These are phyloP conservation scores for Anoplius nigerrimus DNA, from an alignment of 2,888 invertebrate genomes.

Conservation along the genomic window DNA sequence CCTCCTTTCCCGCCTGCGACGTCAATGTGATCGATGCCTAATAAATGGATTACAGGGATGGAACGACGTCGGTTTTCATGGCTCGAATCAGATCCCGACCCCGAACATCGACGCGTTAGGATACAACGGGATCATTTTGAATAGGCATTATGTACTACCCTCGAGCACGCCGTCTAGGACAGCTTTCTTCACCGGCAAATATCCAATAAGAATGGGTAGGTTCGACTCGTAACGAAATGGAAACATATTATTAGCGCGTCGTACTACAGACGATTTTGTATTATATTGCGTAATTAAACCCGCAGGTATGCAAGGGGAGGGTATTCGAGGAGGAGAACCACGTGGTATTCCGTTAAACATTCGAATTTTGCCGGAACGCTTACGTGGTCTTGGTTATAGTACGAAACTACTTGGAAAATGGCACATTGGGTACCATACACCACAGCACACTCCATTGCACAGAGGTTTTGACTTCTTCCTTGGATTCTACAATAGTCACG, in stretches of 20 bases:
- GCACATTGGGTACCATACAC: constrained; percentile 78
- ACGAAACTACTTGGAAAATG: constrained; percentile 79
- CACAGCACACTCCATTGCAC: constrained; percentile 82
- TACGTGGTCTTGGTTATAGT: constrained; percentile 77
- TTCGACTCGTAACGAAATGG: background rate
- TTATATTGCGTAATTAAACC: background rate
- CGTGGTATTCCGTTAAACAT: constrained; percentile 77
- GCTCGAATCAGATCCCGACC: constrained; percentile 90
- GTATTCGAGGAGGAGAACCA: constrained; percentile 76
- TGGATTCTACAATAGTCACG: constrained; percentile 90
- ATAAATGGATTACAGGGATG: constrained; percentile 86
- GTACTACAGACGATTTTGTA: background rate
- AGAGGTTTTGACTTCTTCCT: constrained; percentile 89
- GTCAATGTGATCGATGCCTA: too few relatives aligned
- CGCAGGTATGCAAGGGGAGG: constrained; percentile 77
- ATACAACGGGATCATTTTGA: constrained; percentile 88
- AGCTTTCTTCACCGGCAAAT: constrained; percentile 89
- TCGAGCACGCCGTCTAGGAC: constrained; percentile 91
- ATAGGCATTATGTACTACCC: constrained; percentile 90
- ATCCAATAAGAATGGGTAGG: constrained; percentile 84
- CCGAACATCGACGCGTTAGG: constrained; percentile 93
- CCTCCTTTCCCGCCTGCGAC: background rate
- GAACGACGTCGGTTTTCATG: constrained; percentile 94
- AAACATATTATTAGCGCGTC: background rate
- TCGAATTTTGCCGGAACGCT: constrained; percentile 77